Percentiles rank a stretch among this genome's conserved stretches.
Conservation (phyloP, 2,797 vertebrate genomes). For the Alauda arvensis region DNA sequence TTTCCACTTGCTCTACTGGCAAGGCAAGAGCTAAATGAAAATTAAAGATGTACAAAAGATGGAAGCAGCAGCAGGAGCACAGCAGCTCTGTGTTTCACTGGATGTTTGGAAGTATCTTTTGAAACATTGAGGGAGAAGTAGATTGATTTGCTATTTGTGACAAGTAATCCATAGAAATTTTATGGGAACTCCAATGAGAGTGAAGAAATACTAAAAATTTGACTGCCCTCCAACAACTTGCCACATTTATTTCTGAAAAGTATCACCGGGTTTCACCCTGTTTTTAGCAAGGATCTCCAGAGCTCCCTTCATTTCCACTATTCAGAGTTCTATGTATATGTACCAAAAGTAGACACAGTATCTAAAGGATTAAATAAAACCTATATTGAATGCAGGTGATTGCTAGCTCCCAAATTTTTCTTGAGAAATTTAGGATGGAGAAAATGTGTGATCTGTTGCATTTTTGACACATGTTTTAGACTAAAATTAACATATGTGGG, state of each 20-base stretch:
- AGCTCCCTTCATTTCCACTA: background rate
- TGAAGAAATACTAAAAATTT: background rate
- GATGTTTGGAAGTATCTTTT: background rate
- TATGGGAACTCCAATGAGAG: background rate
- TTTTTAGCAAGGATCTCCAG: background rate
- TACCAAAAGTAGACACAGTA: background rate
- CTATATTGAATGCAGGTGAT: background rate
- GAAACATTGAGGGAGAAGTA: background rate
- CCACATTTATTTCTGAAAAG: background rate
- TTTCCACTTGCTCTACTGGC: background rate
- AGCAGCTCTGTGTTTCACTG: background rate
- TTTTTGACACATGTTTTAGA: background rate
- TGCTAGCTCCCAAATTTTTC: background rate
- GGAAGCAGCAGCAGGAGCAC: background rate
- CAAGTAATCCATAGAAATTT: background rate
- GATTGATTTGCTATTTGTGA: background rate
- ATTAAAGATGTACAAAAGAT: background rate
- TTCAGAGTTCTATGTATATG: background rate
- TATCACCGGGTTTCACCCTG: background rate
- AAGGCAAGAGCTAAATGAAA: background rate
- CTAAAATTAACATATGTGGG: background rate
- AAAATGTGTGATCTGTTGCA: background rate
- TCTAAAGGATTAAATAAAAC: background rate
- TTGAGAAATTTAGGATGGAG: background rate
- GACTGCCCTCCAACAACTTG: background rate